Conservation (phyloP, 1,140 invertebrate genomes). For the Halesus radiatus region DNA sequence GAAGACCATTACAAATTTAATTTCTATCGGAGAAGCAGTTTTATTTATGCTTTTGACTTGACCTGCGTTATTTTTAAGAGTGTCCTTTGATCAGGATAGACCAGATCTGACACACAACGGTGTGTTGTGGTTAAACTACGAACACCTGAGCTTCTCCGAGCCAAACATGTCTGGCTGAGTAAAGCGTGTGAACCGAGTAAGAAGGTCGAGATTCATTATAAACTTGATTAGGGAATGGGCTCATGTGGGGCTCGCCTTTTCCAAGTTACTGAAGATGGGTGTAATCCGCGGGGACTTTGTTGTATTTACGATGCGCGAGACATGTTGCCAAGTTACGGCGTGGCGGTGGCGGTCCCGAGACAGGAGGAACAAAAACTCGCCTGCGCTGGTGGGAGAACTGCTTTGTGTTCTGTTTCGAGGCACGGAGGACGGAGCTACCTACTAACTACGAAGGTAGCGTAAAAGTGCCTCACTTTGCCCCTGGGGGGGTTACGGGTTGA, state of each 20-base stretch:
- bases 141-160: constrained; percentile 3
- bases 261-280: background rate
- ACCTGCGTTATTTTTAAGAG: too few species aligned
- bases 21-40: too few species aligned
- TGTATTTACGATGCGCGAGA: constrained; percentile 37
- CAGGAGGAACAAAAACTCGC: constrained; percentile 33
- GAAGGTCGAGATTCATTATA: background rate
- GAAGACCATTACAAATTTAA: too few species aligned
- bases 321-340: background rate
- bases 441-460: background rate
- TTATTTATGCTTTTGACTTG: too few species aligned
- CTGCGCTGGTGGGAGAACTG: constrained; percentile 33
- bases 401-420: constrained; percentile 20
- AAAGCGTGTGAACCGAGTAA: background rate
- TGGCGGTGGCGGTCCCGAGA: constrained; percentile 20
- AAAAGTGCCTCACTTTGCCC: background rate
- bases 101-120: background rate
- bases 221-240: too few species aligned
- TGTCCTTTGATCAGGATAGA: too few species aligned
- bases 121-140: background rate
- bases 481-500: too few species aligned
- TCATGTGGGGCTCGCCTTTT: too few species aligned
- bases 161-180: too few species aligned
- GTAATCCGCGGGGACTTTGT: background rate
- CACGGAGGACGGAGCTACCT: background rate